Evolutionary conservation across 2,888 invertebrate species (phyloP).

Genomic region (Agrilus mali): DNA sequence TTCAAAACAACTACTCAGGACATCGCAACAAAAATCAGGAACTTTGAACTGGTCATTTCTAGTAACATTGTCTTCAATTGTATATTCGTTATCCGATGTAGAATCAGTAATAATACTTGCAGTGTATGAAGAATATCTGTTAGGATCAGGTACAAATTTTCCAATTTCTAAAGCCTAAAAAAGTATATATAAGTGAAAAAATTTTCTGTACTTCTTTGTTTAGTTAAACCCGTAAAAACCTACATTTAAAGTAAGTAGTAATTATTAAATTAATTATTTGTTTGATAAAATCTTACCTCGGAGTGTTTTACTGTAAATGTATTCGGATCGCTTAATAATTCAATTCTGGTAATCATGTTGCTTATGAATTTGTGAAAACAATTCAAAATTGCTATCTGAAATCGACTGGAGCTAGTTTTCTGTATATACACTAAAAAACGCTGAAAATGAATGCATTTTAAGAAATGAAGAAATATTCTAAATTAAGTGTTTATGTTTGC

Average conservation of each 20-base stretch:
- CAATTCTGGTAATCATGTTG: conserved; percentile 33
- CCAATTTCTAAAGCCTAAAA: neutral
- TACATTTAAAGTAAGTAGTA: too few species aligned
- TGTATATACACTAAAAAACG: conserved; percentile 26
- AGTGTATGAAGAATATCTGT: too few species aligned
- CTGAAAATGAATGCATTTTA: conserved; percentile 16
- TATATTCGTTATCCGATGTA: neutral
- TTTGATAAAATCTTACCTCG: neutral
- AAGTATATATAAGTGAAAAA: conserved; percentile 6
- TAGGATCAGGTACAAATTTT: too few species aligned
- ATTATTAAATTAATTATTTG: too few species aligned
- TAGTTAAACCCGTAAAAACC: too few species aligned
- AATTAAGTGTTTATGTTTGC: too few species aligned
- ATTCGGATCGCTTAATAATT: conserved; percentile 38
- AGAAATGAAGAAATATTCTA: too few species aligned
- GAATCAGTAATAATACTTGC: conserved; percentile 2
- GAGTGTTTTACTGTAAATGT: conserved; percentile 35
- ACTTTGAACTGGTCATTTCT: neutral
- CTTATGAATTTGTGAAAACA: conserved; percentile 36
- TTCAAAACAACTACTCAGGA: neutral
- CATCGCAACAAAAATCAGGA: neutral
- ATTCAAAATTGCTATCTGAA: conserved; percentile 32
- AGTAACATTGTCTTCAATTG: too few species aligned
- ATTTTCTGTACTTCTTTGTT: conserved; percentile 6
- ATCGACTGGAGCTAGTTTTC: conserved; percentile 23